Evolutionary conservation across 2,888 invertebrate genomes (phyloP).

Genomic region (Cephus runcator): DNA sequence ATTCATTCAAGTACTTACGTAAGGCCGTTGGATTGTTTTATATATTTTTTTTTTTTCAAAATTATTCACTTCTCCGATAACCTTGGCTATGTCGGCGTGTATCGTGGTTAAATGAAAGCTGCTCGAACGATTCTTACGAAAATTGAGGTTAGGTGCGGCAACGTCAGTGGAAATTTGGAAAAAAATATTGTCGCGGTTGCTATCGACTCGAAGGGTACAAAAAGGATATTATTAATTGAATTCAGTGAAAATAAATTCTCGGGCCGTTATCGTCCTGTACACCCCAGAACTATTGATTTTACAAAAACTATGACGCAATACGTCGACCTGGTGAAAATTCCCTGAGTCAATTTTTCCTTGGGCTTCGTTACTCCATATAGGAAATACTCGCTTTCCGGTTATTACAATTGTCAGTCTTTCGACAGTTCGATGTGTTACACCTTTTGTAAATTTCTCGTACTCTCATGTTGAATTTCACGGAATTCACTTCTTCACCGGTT

Average conservation of each 20-base stretch:
- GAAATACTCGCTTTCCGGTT: not conserved
- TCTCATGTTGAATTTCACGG: not conserved
- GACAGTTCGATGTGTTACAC: not conserved
- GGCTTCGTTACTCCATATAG: not conserved
- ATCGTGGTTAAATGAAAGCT: not conserved
- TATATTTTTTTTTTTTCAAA: not conserved
- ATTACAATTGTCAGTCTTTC: not conserved
- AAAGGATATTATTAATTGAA: not conserved
- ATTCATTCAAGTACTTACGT: not conserved
- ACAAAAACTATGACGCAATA: not conserved
- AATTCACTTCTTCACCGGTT: not conserved
- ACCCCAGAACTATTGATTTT: not conserved
- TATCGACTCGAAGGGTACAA: not conserved
- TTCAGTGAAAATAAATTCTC: not conserved
- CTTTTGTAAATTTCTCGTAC: not conserved
- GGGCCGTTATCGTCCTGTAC: not conserved
- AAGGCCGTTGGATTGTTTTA: not conserved
- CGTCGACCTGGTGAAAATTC: not conserved
- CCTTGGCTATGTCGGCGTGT: not conserved
- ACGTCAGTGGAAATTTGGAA: not conserved
- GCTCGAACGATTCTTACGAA: not conserved
- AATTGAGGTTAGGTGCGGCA: not conserved
- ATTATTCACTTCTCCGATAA: not conserved
- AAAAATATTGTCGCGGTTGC: not conserved
- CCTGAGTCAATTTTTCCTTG: not conserved